These are phyloP conservation scores for Melanotaenia duboulayi DNA, from an alignment of 2,113 vertebrate genomes.

Conservation along the genomic window DNA sequence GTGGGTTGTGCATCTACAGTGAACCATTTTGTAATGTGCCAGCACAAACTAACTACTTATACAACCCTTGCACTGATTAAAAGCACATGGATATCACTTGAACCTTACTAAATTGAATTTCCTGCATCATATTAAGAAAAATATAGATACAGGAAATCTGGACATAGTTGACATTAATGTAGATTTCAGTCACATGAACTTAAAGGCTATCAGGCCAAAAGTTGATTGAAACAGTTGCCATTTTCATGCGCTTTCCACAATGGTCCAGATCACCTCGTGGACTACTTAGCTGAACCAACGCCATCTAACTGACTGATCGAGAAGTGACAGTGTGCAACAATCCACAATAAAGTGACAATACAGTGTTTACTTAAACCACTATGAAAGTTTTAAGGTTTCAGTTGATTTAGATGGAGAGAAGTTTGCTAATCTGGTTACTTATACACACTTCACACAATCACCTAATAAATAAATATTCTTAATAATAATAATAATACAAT, in stretches of 20 bases:
- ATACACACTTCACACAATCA: no score
- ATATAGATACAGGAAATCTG: background rate
- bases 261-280: no score
- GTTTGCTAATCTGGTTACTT: no score
- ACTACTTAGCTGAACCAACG: no score
- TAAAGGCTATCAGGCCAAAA: slow-evolving; percentile 1
- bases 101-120: slow-evolving; percentile 7
- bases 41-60: slow-evolving; percentile 21
- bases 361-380: no score
- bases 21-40: background rate
- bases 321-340: no score
- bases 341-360: no score
- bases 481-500: no score
- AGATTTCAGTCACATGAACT: background rate
- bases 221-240: background rate
- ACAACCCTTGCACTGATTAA: slow-evolving; percentile 22
- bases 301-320: no score
- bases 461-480: no score
- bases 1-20: background rate
- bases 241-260: background rate
- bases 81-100: slow-evolving; percentile 29
- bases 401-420: no score
- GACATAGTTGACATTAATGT: background rate
- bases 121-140: slow-evolving; percentile 10
- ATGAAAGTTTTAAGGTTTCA: no score